These are phyloP conservation scores for Hippocampus zosterae DNA, from an alignment of 2,113 vertebrate species.

Conservation along the genomic window DNA sequence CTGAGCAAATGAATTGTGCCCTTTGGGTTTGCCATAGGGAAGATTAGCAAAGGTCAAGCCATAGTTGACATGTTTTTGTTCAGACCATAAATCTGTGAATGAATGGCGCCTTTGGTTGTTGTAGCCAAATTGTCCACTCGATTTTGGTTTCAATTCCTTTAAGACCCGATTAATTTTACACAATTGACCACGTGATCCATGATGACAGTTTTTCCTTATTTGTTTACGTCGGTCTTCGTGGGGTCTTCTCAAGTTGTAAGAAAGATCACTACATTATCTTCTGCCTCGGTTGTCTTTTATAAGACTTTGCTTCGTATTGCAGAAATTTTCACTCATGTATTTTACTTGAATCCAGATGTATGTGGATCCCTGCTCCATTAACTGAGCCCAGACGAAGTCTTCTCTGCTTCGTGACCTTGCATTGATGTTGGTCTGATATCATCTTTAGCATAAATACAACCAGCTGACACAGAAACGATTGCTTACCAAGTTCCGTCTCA, in stretches of 20 bases:
- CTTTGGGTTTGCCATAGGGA: not conserved
- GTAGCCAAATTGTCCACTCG: not conserved
- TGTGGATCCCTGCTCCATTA: constrained; percentile 17
- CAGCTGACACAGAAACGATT: constrained; percentile 31
- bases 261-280: not conserved
- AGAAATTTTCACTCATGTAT: constrained; percentile 32
- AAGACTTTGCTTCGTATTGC: not conserved
- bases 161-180: not conserved
- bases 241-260: not conserved
- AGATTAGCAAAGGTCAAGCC: not conserved
- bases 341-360: constrained; percentile 26
- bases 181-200: not conserved
- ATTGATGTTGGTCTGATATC: constrained; percentile 31
- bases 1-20: not conserved
- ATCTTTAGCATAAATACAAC: constrained; percentile 33
- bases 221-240: not conserved
- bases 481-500: constrained; percentile 25
- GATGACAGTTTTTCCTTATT: not conserved
- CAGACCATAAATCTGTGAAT: not conserved
- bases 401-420: constrained; percentile 15
- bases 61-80: not conserved
- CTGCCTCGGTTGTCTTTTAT: not conserved
- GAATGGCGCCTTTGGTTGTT: not conserved
- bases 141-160: not conserved
- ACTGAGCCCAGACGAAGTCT: constrained; percentile 9